phyloP scores from a whole-genome alignment of 2,113 vertebrate species.

The rat (Rattus norvegicus) region DNA sequence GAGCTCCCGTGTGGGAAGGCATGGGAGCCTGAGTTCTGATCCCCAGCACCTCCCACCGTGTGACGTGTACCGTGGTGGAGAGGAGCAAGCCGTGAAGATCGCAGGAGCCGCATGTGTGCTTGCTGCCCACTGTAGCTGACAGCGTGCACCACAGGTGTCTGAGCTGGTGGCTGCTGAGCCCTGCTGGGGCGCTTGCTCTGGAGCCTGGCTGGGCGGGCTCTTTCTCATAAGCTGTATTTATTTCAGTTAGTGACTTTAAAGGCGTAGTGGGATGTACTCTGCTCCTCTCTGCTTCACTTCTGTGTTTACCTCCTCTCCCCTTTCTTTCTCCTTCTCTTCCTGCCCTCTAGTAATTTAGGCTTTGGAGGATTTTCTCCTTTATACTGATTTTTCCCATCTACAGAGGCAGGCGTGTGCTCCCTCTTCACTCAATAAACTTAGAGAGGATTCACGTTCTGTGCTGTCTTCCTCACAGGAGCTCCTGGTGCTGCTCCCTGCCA shows the following conservation, averaged over 20 bases:
- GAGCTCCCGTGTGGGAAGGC: not conserved
- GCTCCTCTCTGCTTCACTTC: not conserved
- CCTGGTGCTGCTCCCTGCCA: not conserved
- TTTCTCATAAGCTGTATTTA: not conserved
- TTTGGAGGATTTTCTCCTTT: not conserved
- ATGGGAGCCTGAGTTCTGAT: not conserved
- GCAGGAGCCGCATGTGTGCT: not conserved
- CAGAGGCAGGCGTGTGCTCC: too few relatives aligned
- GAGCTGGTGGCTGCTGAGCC: too few relatives aligned
- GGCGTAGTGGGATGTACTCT: accelerated
- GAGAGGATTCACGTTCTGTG: not conserved
- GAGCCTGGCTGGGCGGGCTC: not conserved
- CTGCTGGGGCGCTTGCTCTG: accelerated
- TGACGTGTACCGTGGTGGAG: not conserved
- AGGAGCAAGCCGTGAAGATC: not conserved
- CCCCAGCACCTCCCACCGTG: not conserved
- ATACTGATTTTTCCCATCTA: not conserved
- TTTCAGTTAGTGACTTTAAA: not conserved
- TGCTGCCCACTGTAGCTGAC: not conserved
- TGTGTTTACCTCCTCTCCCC: not conserved
- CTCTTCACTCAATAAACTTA: not conserved
- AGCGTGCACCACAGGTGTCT: accelerated
- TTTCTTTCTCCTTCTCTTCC: not conserved
- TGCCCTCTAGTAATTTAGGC: not conserved
- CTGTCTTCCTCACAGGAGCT: not conserved